These are phyloP conservation scores for Labeo calbasu DNA, from an alignment of 2,797 vertebrate genomes.

Conservation along the genomic window DNA sequence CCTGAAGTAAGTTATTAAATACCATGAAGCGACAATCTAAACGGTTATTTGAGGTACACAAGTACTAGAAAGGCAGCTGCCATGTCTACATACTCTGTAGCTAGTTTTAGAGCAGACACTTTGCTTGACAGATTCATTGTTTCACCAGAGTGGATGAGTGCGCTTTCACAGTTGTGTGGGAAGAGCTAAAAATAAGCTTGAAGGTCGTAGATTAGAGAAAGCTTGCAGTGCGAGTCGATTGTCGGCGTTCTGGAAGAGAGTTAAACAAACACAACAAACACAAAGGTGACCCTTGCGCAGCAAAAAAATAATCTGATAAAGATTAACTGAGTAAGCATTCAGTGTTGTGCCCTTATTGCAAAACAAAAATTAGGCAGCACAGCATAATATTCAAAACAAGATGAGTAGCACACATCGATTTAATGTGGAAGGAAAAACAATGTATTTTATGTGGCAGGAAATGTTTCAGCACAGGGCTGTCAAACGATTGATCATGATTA, in stretches of 20 bases:
- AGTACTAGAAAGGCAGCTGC: constrained; percentile 10
- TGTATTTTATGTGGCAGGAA: neutral
- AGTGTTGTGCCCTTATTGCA: constrained; percentile 3
- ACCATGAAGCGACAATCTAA: constrained; percentile 2
- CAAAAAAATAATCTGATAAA: constrained; percentile 46
- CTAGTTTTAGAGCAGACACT: constrained; percentile 23
- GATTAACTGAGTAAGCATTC: constrained; percentile 22
- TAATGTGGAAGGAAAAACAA: neutral
- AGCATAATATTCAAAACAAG: constrained; percentile 2
- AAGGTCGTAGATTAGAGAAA: constrained; percentile 41
- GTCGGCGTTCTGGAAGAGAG: constrained; percentile 24
- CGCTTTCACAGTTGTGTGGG: constrained; percentile 13
- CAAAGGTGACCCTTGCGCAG: constrained; percentile 37
- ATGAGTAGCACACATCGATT: constrained; percentile 14
- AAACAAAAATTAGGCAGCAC: constrained; percentile 16
- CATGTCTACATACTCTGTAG: neutral
- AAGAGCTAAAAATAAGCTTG: constrained; percentile 48
- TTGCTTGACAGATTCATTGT: constrained; percentile 19
- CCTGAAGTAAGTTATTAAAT: neutral
- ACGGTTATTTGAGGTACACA: constrained; percentile 24
- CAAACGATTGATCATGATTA: no score
- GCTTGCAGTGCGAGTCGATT: neutral
- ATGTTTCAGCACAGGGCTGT: neutral
- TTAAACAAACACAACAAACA: constrained; percentile 22
- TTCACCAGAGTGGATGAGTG: constrained; percentile 4